phyloP scores from a whole-genome alignment of 2,888 invertebrate genomes.

The Lepidochrysops patricia region DNA sequence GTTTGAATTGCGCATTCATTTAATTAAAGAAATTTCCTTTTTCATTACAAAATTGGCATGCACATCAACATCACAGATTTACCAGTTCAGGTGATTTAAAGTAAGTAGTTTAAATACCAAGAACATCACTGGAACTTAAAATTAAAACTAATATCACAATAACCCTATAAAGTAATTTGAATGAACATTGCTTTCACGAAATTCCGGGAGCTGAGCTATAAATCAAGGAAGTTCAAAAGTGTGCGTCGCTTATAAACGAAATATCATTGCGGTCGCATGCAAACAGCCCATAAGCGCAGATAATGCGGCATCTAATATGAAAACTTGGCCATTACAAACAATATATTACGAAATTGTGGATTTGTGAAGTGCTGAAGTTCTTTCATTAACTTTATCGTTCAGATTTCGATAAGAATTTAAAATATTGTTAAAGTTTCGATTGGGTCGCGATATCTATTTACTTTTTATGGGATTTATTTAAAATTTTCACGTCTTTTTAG shows the following conservation, averaged over 20 bases:
- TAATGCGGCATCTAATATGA: slow-evolving; percentile 46
- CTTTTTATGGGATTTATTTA: neutral
- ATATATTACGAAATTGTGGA: slow-evolving; percentile 45
- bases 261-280: slow-evolving; percentile 48
- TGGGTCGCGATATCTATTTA: neutral
- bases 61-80: too few species aligned
- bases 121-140: neutral
- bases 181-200: slow-evolving; percentile 2
- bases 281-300: slow-evolving; percentile 59
- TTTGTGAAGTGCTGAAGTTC: slow-evolving; percentile 24
- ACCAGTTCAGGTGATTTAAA: neutral
- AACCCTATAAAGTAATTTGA: slow-evolving; percentile 2
- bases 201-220: neutral
- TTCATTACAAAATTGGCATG: too few species aligned
- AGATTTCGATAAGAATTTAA: slow-evolving; percentile 18
- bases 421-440: neutral
- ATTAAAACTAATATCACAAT: neutral
- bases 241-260: slow-evolving; percentile 17
- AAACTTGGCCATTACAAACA: slow-evolving; percentile 56
- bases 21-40: too few species aligned
- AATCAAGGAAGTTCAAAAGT: slow-evolving; percentile 11
- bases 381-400: slow-evolving; percentile 21
- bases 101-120: neutral
- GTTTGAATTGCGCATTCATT: neutral
- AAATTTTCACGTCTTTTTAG: too few species aligned